These are phyloP conservation scores for Thelaira solivaga DNA, from an alignment of 2,888 invertebrate species.

Conservation along the genomic window DNA sequence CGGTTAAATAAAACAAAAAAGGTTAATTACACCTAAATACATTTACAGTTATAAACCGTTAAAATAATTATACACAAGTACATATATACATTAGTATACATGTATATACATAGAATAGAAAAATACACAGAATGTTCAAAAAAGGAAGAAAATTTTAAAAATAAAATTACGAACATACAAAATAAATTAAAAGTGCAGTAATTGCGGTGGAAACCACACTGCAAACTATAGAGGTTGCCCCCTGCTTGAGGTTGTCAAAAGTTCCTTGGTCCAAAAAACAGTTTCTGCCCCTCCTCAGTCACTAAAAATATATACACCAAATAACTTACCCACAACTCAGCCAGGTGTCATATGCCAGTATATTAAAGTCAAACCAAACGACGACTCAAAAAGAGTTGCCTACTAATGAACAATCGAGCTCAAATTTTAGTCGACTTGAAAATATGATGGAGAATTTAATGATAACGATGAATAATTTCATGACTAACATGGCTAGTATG, in stretches of 20 bases:
- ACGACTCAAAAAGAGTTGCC: neutral
- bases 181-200: constrained; percentile 3
- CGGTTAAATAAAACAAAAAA: too few species aligned
- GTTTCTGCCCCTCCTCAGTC: neutral
- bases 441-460: neutral
- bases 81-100: too few species aligned
- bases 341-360: neutral
- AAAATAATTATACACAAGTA: too few species aligned
- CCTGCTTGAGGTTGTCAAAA: neutral
- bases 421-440: neutral
- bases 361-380: neutral
- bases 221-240: neutral
- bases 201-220: neutral
- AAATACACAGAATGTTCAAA: too few species aligned
- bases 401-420: neutral
- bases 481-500: neutral
- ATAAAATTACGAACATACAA: too few species aligned
- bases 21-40: too few species aligned
- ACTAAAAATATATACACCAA: neutral
- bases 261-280: neutral
- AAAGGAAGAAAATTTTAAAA: too few species aligned
- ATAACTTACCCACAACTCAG: neutral
- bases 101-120: too few species aligned
- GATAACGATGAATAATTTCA: neutral
- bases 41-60: too few species aligned